These are phyloP conservation scores for Darevskia nairensis DNA, from an alignment of 2,797 vertebrate genomes.

Conservation along the genomic window DNA sequence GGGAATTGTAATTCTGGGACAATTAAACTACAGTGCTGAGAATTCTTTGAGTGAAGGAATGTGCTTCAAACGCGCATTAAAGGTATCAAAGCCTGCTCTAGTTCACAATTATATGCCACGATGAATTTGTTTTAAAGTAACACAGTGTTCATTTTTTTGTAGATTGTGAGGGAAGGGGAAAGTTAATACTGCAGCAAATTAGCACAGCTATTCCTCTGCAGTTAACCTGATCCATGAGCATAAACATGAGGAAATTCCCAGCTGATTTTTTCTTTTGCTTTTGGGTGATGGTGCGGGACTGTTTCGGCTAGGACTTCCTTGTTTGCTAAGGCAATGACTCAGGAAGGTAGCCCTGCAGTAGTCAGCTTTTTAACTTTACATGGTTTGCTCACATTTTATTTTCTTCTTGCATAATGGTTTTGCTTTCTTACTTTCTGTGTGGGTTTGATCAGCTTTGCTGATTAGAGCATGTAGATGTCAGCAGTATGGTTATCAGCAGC, in stretches of 20 bases:
- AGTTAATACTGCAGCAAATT: background rate
- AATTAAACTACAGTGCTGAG: too few relatives aligned
- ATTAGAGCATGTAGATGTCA: slow-evolving; percentile 46
- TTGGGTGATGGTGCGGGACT: background rate
- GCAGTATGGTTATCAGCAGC: background rate
- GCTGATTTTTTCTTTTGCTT: slow-evolving; percentile 33
- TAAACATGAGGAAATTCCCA: slow-evolving; percentile 40
- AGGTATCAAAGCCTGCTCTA: too few relatives aligned
- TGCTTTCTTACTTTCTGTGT: slow-evolving; percentile 19
- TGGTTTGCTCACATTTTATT: background rate
- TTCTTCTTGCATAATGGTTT: slow-evolving; percentile 24
- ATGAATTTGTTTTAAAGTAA: background rate
- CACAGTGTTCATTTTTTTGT: too few relatives aligned
- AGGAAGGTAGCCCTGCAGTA: slow-evolving; percentile 38
- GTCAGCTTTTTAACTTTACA: slow-evolving; percentile 25
- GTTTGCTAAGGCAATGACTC: slow-evolving; percentile 56
- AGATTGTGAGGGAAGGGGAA: too few relatives aligned
- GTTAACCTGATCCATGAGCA: background rate
- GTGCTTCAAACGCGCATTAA: too few relatives aligned
- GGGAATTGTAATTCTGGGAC: too few relatives aligned
- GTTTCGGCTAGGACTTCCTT: slow-evolving; percentile 50
- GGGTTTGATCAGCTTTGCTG: slow-evolving; percentile 28
- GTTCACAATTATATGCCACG: background rate
- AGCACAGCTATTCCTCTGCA: background rate
- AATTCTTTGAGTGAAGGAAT: too few relatives aligned